phyloP scores from a whole-genome alignment of 2,113 vertebrate species.

The Etheostoma cragini region DNA sequence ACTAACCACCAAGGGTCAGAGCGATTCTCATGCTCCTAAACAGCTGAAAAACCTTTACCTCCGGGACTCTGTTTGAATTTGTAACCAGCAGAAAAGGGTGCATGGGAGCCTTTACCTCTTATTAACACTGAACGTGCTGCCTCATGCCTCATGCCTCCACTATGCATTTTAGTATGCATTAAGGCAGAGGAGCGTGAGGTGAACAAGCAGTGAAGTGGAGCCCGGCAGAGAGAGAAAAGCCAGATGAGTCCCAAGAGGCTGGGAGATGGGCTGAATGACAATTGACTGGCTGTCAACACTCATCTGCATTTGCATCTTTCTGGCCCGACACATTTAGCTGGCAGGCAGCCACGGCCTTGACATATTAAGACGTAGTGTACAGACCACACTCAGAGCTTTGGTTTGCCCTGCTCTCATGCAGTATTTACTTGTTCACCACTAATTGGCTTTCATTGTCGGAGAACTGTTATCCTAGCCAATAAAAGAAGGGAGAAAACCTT shows the following conservation, averaged over 20 bases:
- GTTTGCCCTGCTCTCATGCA: conserved; percentile 66
- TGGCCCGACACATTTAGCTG: conserved; percentile 64
- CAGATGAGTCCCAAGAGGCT: conserved; percentile 68
- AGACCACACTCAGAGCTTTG: conserved; percentile 34
- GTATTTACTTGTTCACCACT: conserved; percentile 77
- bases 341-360: conserved; percentile 67
- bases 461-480: conserved; percentile 65
- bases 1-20: conserved; percentile 56
- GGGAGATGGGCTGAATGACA: conserved; percentile 75
- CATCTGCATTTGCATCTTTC: conserved; percentile 75
- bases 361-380: conserved; percentile 70
- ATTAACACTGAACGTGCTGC: conserved; percentile 59
- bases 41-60: conserved; percentile 64
- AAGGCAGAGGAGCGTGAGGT: conserved; percentile 54
- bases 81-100: conserved; percentile 45
- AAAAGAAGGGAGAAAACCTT: conserved; percentile 45
- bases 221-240: conserved; percentile 11
- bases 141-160: conserved; percentile 44
- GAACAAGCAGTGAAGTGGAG: conserved; percentile 61
- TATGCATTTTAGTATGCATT: conserved; percentile 70
- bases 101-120: conserved; percentile 53
- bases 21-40: conserved; percentile 53
- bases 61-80: conserved; percentile 33
- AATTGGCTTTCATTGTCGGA: conserved; percentile 81
- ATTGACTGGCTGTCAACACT: conserved; percentile 79